These are phyloP conservation scores for Diachrysia chrysitis DNA, from an alignment of 2,888 invertebrate genomes.

Conservation along the genomic window DNA sequence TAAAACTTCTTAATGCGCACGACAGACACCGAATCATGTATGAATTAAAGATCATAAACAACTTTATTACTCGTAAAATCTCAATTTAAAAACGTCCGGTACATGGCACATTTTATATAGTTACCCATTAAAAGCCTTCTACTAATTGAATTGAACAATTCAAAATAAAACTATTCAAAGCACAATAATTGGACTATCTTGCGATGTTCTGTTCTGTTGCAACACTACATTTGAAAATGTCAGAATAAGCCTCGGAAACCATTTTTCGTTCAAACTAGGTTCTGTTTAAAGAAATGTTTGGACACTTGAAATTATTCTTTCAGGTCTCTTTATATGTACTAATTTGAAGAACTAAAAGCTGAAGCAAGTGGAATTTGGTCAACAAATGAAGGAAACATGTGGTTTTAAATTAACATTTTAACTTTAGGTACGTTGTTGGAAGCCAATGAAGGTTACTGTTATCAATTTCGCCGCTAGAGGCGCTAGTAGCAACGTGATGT, in stretches of 20 bases:
- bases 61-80: conserved; percentile 5
- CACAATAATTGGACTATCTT: neutral
- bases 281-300: neutral
- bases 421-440: neutral
- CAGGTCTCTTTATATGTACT: neutral
- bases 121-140: neutral
- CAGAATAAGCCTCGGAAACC: neutral
- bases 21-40: neutral
- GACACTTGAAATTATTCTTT: neutral
- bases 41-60: neutral
- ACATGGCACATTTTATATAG: neutral
- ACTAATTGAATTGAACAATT: neutral
- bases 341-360: neutral
- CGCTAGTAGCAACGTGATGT: too few species aligned
- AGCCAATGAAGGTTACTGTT: too few species aligned
- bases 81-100: neutral
- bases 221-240: neutral
- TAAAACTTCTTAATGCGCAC: neutral
- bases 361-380: neutral
- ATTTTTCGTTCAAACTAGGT: neutral
- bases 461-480: too few species aligned
- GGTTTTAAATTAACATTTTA: neutral
- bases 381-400: neutral
- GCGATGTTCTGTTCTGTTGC: neutral
- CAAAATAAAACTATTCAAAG: neutral